A percentile compares a stretch with the other conserved stretches of the same genome.
These are phyloP conservation scores for Drosophila ficusphila DNA, from an alignment of 1,140 invertebrate genomes.

Conservation along the genomic window DNA sequence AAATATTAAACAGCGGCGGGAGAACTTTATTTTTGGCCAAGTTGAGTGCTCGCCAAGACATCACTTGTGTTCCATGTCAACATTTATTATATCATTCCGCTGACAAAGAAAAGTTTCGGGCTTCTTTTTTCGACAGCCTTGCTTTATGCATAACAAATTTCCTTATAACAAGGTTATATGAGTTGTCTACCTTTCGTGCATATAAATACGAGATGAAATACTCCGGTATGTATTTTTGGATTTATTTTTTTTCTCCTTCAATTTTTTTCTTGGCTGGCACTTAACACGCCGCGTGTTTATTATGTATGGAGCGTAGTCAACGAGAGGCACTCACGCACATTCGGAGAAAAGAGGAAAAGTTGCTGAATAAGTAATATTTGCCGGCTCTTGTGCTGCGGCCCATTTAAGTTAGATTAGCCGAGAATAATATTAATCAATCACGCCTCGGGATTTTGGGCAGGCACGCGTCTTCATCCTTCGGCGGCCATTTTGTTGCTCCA, in stretches of 20 bases:
- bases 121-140: neutral
- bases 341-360: conserved; percentile 35
- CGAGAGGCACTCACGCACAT: conserved; percentile 69
- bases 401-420: conserved; percentile 83
- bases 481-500: conserved; percentile 77
- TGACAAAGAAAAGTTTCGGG: conserved; percentile 37
- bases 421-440: conserved; percentile 83
- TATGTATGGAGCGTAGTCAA: conserved; percentile 81
- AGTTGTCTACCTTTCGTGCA: conserved; percentile 43
- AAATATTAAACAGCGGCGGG: neutral
- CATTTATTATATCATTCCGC: conserved; percentile 16
- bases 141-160: conserved; percentile 44
- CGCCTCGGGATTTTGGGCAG: conserved; percentile 71
- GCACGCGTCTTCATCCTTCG: conserved; percentile 31
- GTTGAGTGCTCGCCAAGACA: conserved; percentile 7
- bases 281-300: conserved; percentile 80
- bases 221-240: conserved; percentile 15
- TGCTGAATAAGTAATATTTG: conserved; percentile 78
- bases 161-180: conserved; percentile 40
- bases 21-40: neutral
- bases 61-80: conserved; percentile 27
- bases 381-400: conserved; percentile 46
- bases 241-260: conserved; percentile 14
- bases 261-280: conserved; percentile 37
- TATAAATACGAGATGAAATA: conserved; percentile 48